Evolutionary conservation across 2,888 invertebrate genomes (phyloP).

Genomic region (Lithophane socia): DNA sequence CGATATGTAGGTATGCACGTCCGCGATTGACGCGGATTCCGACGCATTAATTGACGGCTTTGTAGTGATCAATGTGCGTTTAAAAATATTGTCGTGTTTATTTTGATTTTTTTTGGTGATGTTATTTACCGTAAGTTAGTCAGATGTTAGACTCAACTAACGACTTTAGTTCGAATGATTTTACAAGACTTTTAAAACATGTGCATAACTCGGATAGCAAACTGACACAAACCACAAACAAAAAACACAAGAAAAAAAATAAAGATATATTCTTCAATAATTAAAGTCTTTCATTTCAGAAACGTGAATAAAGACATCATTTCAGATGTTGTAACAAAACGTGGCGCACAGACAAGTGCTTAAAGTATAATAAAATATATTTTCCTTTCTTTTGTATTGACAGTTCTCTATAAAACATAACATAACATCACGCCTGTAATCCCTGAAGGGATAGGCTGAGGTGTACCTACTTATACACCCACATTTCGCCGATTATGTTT

Average conservation of each 20-base stretch:
- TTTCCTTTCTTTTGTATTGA: neutral
- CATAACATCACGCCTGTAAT: too few relatives aligned
- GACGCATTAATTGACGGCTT: constrained; percentile 57
- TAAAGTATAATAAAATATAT: neutral
- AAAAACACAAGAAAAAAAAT: too few relatives aligned
- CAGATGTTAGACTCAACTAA: neutral
- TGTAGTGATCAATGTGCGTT: constrained; percentile 33
- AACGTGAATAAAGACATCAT: neutral
- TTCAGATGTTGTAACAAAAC: neutral
- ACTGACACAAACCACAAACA: neutral
- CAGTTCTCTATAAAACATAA: neutral
- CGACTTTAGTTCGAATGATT: neutral
- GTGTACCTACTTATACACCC: too few relatives aligned
- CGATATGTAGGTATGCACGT: constrained; percentile 46
- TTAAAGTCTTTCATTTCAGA: neutral
- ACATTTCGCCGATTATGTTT: too few relatives aligned
- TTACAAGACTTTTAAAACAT: neutral
- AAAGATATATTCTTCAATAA: too few relatives aligned
- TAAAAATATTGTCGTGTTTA: constrained; percentile 32
- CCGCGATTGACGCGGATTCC: constrained; percentile 60
- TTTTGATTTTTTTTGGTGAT: neutral
- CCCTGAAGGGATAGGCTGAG: too few relatives aligned
- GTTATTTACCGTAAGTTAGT: neutral
- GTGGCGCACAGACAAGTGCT: neutral
- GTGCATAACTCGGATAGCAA: neutral